Evolutionary conservation across 2,113 vertebrate species (phyloP).

Genomic region (Myrmecobius fasciatus): DNA sequence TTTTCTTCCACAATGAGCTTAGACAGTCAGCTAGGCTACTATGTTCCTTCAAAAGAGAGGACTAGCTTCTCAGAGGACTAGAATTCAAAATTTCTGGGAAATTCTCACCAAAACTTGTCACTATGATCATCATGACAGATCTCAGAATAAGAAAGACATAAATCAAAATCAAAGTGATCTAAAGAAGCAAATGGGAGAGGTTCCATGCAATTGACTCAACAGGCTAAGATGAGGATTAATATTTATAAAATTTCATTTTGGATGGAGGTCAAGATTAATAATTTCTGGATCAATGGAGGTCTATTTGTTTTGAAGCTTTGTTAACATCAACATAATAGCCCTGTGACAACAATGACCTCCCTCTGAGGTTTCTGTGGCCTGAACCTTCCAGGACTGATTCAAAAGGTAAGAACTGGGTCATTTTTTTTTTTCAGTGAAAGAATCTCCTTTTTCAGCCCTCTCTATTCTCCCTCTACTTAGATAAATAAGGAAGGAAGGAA

Average conservation of each 20-base stretch:
- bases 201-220: neutral
- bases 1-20: constrained; percentile 59
- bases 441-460: neutral
- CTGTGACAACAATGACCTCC: neutral
- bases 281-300: constrained; percentile 41
- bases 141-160: neutral
- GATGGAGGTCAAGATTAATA: constrained; percentile 16
- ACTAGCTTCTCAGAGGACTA: neutral
- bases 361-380: constrained; percentile 34
- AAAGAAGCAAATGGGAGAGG: neutral
- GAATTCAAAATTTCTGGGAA: neutral
- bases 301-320: neutral
- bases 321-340: neutral
- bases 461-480: neutral
- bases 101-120: neutral
- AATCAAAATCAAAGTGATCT: constrained; percentile 24
- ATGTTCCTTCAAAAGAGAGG: neutral
- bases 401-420: neutral
- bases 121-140: neutral
- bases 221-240: constrained; percentile 11
- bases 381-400: neutral
- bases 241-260: neutral
- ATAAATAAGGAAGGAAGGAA: neutral
- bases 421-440: neutral
- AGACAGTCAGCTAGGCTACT: constrained; percentile 27